Evolutionary conservation across 2,797 vertebrate genomes (phyloP).

Genomic region (Enteromius treurensis): DNA sequence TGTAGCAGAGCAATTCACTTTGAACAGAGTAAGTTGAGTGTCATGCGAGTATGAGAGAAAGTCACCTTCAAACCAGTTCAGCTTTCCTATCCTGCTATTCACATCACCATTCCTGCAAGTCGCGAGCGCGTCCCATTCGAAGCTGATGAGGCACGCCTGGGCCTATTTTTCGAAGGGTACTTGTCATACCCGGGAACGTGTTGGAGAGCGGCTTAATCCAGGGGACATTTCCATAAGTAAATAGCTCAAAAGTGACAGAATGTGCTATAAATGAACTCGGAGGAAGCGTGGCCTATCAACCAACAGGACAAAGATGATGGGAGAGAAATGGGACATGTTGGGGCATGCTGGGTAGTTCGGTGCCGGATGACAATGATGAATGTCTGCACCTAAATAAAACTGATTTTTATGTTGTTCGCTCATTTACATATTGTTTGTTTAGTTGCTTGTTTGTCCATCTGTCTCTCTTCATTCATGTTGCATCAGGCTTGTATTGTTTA

Average conservation of each 20-base stretch:
- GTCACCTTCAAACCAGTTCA: slow-evolving; percentile 56
- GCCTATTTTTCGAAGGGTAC: slow-evolving; percentile 24
- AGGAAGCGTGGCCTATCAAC: slow-evolving; percentile 73
- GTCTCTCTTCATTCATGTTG: slow-evolving; percentile 47
- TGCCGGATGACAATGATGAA: slow-evolving; percentile 82
- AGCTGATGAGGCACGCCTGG: slow-evolving; percentile 45
- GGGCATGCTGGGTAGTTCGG: slow-evolving; percentile 74
- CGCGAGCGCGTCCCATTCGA: slow-evolving; percentile 8
- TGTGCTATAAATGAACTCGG: slow-evolving; percentile 78
- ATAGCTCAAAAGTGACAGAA: slow-evolving; percentile 82
- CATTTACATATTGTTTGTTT: slow-evolving; percentile 78
- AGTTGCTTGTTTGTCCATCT: slow-evolving; percentile 63
- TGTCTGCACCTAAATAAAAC: slow-evolving; percentile 77
- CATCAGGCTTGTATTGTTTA: slow-evolving; percentile 21
- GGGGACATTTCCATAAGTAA: slow-evolving; percentile 82
- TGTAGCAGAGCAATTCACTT: background rate
- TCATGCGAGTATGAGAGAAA: slow-evolving; percentile 3
- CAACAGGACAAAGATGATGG: slow-evolving; percentile 70
- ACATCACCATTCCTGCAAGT: slow-evolving; percentile 27
- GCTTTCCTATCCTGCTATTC: slow-evolving; percentile 41
- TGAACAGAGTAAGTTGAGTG: slow-evolving; percentile 33
- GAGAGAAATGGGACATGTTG: slow-evolving; percentile 80
- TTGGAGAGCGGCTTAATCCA: slow-evolving; percentile 67
- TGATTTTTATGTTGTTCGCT: slow-evolving; percentile 72
- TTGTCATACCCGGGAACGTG: background rate